A percentile compares a stretch with the other conserved stretches of the same genome.
Evolutionary conservation across 2,113 vertebrate species (phyloP).

Genomic region (Caranx melampygus): DNA sequence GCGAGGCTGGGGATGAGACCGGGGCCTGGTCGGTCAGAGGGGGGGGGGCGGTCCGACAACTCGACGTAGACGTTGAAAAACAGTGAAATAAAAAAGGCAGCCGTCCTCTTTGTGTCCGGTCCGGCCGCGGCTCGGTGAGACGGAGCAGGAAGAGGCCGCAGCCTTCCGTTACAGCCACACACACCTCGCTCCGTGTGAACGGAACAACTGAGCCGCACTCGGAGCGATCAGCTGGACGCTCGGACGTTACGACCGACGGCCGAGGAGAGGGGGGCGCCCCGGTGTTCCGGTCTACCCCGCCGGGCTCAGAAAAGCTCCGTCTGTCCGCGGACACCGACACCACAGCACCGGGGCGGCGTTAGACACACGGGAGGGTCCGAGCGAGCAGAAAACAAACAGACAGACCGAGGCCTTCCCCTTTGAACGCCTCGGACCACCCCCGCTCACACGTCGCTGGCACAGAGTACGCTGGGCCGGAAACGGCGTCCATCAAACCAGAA

Average conservation of each 20-base stretch:
- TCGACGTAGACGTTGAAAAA: conserved; percentile 1
- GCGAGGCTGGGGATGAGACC: conserved; percentile 77
- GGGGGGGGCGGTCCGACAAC: conserved; percentile 18
- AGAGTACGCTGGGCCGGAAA: conserved; percentile 69
- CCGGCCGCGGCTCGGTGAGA: conserved; percentile 1
- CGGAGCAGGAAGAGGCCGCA: not conserved
- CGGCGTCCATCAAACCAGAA: conserved; percentile 72
- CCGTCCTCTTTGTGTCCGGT: conserved; percentile 12
- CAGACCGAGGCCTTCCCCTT: conserved; percentile 40
- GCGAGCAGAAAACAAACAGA: conserved; percentile 25
- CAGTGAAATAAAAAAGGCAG: conserved; percentile 3
- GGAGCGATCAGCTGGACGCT: conserved; percentile 90
- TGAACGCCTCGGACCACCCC: conserved; percentile 53
- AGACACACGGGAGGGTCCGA: not conserved
- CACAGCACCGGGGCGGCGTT: not conserved
- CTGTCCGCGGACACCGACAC: not conserved
- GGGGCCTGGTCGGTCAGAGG: conserved; percentile 73
- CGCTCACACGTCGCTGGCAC: conserved; percentile 56
- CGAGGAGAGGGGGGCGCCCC: conserved; percentile 42
- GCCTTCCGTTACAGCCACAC: conserved; percentile 24
- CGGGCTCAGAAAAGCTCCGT: not conserved
- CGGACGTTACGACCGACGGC: conserved; percentile 78
- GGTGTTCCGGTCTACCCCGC: not conserved
- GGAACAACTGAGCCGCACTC: conserved; percentile 77
- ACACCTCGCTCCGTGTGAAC: conserved; percentile 44